Percentiles rank a stretch among this genome's conserved stretches.
These are phyloP conservation scores for Isaurus tuberculatus DNA, from an alignment of 92 coral and sea anemone species.

Conservation along the genomic window DNA sequence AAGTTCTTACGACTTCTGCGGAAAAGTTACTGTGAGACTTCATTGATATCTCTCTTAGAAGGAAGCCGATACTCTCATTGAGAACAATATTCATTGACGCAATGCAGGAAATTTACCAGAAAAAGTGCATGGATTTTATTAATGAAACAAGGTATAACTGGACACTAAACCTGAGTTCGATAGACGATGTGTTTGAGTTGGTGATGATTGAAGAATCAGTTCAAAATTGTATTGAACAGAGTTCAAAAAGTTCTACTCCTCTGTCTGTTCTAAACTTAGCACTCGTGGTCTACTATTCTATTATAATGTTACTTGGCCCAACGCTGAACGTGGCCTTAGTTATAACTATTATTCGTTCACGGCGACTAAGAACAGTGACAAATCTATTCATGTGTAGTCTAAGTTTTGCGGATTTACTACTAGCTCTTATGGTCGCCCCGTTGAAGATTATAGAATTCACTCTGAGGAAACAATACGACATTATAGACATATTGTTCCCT, in stretches of 20 bases:
- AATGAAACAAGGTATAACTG: slow-evolving; percentile 21
- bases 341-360: slow-evolving; percentile 67
- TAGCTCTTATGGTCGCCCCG: slow-evolving; percentile 81
- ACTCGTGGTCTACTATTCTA: slow-evolving; percentile 56
- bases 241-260: background rate
- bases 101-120: background rate
- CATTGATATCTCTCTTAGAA: background rate
- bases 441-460: slow-evolving; percentile 64
- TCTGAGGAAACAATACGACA: slow-evolving; percentile 13
- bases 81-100: background rate
- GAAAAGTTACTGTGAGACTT: background rate
- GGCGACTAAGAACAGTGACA: slow-evolving; percentile 84
- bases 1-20: background rate
- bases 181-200: background rate
- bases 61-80: background rate
- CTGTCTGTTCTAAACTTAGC: background rate
- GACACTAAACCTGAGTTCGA: background rate
- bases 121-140: slow-evolving; percentile 2
- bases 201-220: background rate
- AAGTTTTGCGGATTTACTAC: slow-evolving; percentile 82
- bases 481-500: slow-evolving; percentile 75
- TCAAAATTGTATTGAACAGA: background rate
- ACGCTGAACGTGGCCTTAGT: slow-evolving; percentile 68
- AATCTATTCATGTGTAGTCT: slow-evolving; percentile 86
- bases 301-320: slow-evolving; percentile 63